Evolutionary conservation across 2,888 invertebrate genomes (phyloP), one percentile per base, ranked within the genome.

Genomic region (Acanthococcus lagerstroemiae): DNA sequence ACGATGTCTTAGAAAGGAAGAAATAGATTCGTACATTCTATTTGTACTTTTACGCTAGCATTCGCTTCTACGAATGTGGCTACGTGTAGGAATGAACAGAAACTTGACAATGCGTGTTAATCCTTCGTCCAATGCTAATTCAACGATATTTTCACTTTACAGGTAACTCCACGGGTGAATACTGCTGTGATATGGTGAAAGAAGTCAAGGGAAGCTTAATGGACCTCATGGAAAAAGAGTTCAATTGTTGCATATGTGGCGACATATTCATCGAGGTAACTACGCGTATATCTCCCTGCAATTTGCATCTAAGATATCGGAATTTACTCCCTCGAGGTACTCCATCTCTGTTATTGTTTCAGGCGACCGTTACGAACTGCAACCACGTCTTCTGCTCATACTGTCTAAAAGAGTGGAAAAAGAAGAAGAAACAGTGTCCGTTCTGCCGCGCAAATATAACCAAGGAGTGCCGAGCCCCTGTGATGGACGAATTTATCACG

Each of bases 301-400:
- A n/a, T n/a, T 37, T 37, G 37, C 37, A n/a, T 37, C 3, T 37
- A 9, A 37, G 37, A 37, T 37, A 37, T 2, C 12, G n/a, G 37
- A 37, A 37, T 37, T 3, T 9, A 37, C 12, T 30, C 12, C 12
- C 37, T 9, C n/a, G 37, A 15, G n/a, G 37, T 3, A 9, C 1
- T 37, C 3, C 3, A 37, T 15, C 37, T 37, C 37, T 1, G 19
- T 9, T 3, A 9, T 50, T 22, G 21, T 61, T 22, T 21, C 17
- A 61, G 61, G 61, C 61, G 24, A 50, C 27, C n/a, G 44, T 61
- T 27, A 61, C 61, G 48, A 61, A 61, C 25, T 61, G 61, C 37
- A 27, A 50, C 21, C 61, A 61, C 37, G 37, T 61, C 15, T 61
- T 61, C 24, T 61, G 61, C 22, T 15, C 22, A 15, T 30, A 52